These are phyloP conservation scores for Coenonympha glycerion DNA, from an alignment of 2,888 invertebrate genomes.

Conservation along the genomic window DNA sequence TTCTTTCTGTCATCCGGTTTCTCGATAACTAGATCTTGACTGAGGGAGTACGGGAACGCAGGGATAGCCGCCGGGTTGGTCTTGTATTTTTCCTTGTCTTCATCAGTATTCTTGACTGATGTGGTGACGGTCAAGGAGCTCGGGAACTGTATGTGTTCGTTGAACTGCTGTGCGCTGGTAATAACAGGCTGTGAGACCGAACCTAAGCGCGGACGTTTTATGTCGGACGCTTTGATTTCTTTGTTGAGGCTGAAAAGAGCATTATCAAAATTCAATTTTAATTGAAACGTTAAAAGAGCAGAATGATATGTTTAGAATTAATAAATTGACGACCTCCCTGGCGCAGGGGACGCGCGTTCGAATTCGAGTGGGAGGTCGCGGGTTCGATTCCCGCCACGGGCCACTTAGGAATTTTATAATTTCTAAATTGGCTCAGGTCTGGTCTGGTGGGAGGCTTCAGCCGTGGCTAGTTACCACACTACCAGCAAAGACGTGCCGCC, in stretches of 20 bases:
- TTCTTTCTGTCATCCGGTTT: constrained; percentile 47
- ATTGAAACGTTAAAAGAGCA: no score
- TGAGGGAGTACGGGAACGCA: constrained; percentile 44
- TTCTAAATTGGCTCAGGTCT: no score
- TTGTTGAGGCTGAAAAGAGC: constrained; percentile 52
- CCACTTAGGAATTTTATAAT: no score
- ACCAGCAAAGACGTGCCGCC: no score
- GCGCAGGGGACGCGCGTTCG: no score
- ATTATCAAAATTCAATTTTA: background rate
- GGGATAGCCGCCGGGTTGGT: constrained; percentile 33
- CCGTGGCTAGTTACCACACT: no score
- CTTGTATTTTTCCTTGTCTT: constrained; percentile 36
- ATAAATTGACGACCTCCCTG: no score
- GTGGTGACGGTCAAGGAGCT: constrained; percentile 67
- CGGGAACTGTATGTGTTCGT: constrained; percentile 62
- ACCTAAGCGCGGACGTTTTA: constrained; percentile 50
- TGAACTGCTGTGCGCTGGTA: constrained; percentile 32
- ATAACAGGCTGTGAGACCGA: constrained; percentile 38
- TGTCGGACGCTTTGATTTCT: constrained; percentile 53
- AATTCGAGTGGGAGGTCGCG: no score
- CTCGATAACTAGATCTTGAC: constrained; percentile 53
- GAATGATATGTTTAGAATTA: no score
- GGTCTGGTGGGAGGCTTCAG: no score
- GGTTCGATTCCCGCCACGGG: no score
- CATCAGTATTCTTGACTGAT: constrained; percentile 36